phyloP scores from a whole-genome alignment of 2,888 invertebrate species.

The Slavum lentiscoides region DNA sequence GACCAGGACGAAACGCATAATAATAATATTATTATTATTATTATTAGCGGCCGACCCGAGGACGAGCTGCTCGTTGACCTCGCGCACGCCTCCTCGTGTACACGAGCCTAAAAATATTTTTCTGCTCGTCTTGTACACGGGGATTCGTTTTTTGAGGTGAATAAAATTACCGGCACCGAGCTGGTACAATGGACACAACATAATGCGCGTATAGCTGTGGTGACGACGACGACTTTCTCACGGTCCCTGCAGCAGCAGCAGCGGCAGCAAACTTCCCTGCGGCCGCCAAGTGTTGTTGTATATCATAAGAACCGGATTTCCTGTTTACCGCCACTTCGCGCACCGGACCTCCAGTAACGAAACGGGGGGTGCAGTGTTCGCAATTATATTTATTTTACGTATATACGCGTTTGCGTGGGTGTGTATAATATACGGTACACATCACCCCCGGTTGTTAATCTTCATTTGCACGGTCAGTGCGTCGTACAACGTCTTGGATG shows the following conservation, averaged over 20 bases:
- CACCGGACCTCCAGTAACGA: slow-evolving; percentile 4
- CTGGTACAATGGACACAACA: no score
- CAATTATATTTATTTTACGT: no score
- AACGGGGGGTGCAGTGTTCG: no score
- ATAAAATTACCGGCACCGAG: background rate
- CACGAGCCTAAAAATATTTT: no score
- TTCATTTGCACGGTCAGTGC: slow-evolving; percentile 51
- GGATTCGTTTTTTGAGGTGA: background rate
- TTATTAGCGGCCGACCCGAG: background rate
- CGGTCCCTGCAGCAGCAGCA: background rate
- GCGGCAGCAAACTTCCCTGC: no score
- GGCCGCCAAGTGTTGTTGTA: no score
- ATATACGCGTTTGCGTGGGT: slow-evolving; percentile 25
- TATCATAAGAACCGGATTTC: slow-evolving; percentile 31
- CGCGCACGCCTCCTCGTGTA: background rate
- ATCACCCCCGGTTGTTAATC: slow-evolving; percentile 38
- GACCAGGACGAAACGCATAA: background rate
- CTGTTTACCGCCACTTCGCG: slow-evolving; percentile 18
- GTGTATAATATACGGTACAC: no score
- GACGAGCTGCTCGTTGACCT: slow-evolving; percentile 10
- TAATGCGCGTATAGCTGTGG: background rate
- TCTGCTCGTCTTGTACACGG: background rate
- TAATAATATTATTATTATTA: background rate
- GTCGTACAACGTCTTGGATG: slow-evolving; percentile 29
- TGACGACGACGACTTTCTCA: slow-evolving; percentile 38